Base-by-base conservation (phyloP, 2,888 invertebrate species). In the Ennomos erosarius region DNA sequence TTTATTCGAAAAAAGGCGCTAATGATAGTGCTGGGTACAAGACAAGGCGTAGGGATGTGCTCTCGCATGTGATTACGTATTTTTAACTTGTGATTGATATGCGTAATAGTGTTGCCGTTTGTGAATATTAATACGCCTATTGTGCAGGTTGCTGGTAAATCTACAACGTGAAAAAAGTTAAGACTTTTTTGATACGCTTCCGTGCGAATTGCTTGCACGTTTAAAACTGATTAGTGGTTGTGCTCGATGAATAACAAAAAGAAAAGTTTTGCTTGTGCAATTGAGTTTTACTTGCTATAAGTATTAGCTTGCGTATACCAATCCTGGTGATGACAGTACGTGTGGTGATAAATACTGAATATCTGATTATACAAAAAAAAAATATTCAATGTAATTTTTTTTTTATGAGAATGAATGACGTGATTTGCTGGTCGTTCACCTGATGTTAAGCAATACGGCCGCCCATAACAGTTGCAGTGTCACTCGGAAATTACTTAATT, bases 21-120 rank as follows among this genome's bases (percentile, higher is more conserved):
- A 92, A 91, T 92, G 90, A 90, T 83, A 87, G 82, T 75, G 76
- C 74, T 73, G 68, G 73, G 67, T 50, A 65, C 77, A 81, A 85
- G 77, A 87, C 84, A 87, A 87, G 77, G 76, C 78, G 73, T 74
- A 80, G 84, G 83, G 88, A 82, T 88, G 87, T 85, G 91, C 81
- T 71, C 79, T 74, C 81, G 90, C 90, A 90, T 90, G 75, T 71
- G 79, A 90, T 90, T 88, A 88, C 79, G 79, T 79, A 72, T 85
- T 90, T 85, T 88, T 86, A 82, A 76, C 85, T 87, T 85, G 84
- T 88, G 90, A 90, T 90, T 91, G 91, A 91, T 91, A 91, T 90
- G 90, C 90, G 87, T 83, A 90, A 90, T 90, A 79, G 73, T 76
- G 84, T 83, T 76, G 72, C 69, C 67, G 73, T 81, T 78, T 84